These are phyloP conservation scores for Leptinotarsa undecemlineata DNA, from an alignment of 1,140 invertebrate species.

Conservation along the genomic window DNA sequence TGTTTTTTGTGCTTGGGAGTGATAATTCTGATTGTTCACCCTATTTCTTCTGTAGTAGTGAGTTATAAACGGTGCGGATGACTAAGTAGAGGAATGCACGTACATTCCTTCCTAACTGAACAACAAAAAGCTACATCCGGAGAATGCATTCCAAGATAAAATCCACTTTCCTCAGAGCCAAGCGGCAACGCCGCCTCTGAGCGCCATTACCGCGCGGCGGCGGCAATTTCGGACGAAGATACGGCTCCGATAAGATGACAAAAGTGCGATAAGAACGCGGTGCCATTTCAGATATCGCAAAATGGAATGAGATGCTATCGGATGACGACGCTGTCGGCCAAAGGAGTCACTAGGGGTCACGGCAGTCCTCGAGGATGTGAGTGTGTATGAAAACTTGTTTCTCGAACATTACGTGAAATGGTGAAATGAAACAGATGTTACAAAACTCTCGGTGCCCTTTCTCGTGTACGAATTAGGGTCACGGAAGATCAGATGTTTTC, in stretches of 20 bases:
- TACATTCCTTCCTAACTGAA: no score
- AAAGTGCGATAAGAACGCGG: conserved; percentile 5
- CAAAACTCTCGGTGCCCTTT: neutral
- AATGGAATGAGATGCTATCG: conserved; percentile 4
- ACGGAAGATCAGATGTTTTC: no score
- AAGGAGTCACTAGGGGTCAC: conserved; percentile 12
- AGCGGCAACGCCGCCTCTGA: neutral
- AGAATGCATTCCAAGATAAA: neutral
- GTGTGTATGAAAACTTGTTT: conserved; percentile 8
- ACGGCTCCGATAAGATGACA: neutral
- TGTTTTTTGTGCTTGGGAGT: no score
- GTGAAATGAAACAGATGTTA: conserved; percentile 6
- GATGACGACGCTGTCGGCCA: neutral
- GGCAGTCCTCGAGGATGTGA: conserved; percentile 1
- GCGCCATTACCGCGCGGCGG: neutral
- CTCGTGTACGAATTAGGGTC: no score
- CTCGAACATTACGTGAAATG: neutral
- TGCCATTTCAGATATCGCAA: conserved; percentile 5
- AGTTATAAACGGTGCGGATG: no score
- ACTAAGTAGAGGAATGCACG: no score
- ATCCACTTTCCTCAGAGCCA: neutral
- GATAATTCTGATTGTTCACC: no score
- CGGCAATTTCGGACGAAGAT: conserved; percentile 2
- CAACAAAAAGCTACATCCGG: no score
- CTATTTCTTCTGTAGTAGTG: no score